These are phyloP conservation scores for Falco concolor DNA, from an alignment of 2,797 vertebrate genomes.

Conservation along the genomic window DNA sequence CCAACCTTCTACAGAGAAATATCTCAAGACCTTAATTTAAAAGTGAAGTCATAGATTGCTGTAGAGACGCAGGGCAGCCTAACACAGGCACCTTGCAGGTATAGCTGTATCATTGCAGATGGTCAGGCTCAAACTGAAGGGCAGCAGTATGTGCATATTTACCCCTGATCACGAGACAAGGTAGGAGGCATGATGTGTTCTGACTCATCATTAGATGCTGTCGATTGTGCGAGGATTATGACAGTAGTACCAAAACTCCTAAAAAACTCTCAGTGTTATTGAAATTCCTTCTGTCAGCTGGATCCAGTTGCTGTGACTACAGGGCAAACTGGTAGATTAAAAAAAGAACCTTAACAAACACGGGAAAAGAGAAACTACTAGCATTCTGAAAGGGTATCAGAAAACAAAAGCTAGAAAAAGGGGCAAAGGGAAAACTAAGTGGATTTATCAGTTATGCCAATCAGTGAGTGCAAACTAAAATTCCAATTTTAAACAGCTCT, in stretches of 20 bases:
- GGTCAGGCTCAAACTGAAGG: background rate
- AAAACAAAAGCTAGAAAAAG: background rate
- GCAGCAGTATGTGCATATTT: background rate
- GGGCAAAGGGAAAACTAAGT: background rate
- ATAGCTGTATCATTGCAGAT: background rate
- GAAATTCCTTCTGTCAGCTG: background rate
- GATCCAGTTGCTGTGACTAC: background rate
- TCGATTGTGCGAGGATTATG: background rate
- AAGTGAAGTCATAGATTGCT: background rate
- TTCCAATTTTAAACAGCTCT: background rate
- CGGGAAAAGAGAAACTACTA: background rate
- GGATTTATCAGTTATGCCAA: background rate
- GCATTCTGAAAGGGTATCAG: background rate
- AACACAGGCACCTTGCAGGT: background rate
- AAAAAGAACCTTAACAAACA: background rate
- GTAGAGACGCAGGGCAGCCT: background rate
- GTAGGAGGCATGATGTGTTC: background rate
- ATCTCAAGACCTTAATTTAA: background rate
- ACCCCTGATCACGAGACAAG: background rate
- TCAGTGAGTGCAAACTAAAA: background rate
- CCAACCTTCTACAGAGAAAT: background rate
- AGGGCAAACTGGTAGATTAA: background rate
- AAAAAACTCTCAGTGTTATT: background rate
- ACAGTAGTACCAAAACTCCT: background rate
- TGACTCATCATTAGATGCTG: background rate